Conservation (phyloP, 2,113 vertebrate species). For the Prinia subflava region DNA sequence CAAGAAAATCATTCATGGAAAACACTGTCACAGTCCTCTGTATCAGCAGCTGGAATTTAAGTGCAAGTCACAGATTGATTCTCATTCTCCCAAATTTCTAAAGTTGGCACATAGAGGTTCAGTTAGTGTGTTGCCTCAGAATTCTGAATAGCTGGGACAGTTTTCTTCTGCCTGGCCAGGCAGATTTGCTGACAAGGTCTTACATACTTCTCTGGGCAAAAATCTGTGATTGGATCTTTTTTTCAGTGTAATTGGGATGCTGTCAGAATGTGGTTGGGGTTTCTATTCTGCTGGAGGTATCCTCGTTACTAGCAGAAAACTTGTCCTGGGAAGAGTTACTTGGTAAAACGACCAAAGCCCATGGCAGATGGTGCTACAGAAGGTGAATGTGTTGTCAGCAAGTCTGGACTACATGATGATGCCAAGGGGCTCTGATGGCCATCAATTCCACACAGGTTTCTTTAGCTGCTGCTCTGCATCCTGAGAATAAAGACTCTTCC, state of each 20-base stretch:
- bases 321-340: background rate
- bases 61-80: background rate
- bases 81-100: background rate
- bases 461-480: background rate
- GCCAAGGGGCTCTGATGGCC: background rate
- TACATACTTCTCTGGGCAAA: background rate
- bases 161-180: background rate
- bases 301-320: background rate
- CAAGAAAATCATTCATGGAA: background rate
- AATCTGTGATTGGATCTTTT: background rate
- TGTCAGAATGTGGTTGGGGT: background rate
- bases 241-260: background rate
- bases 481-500: background rate
- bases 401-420: background rate
- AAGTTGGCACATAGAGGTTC: background rate
- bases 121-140: background rate
- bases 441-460: background rate
- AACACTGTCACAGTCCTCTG: background rate
- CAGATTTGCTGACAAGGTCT: background rate
- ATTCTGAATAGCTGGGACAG: background rate
- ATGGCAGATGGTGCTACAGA: slow-evolving; percentile 8
- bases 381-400: background rate
- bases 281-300: background rate
- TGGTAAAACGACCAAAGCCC: background rate
- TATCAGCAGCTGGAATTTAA: background rate